Evolutionary conservation across 2,797 vertebrate genomes (phyloP).

Genomic region (Trichosurus vulpecula): DNA sequence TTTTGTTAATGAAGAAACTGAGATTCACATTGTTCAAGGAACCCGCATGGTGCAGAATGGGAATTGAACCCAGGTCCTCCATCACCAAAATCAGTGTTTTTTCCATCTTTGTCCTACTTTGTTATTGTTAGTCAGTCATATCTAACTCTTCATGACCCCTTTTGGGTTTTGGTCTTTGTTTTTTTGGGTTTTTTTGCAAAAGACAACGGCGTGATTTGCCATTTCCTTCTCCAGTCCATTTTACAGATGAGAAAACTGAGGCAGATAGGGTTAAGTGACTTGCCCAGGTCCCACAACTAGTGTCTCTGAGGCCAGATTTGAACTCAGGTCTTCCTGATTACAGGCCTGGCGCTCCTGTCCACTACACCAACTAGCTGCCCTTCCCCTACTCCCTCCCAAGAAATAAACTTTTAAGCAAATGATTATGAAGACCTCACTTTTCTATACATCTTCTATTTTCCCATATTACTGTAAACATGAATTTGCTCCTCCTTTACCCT

Average conservation of each 20-base stretch:
- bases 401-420: slow-evolving; percentile 31
- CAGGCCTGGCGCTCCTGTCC: background rate
- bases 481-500: slow-evolving; percentile 8
- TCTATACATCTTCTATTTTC: background rate
- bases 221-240: background rate
- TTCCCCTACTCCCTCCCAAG: background rate
- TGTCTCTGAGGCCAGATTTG: background rate
- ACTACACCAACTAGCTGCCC: background rate
- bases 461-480: slow-evolving; percentile 10
- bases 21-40: background rate
- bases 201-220: background rate
- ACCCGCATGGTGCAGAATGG: background rate
- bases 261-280: background rate
- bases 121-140: background rate
- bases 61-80: background rate
- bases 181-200: background rate
- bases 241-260: background rate
- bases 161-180: background rate
- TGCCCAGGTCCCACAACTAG: background rate
- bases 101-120: background rate
- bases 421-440: slow-evolving; percentile 12
- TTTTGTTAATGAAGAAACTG: background rate
- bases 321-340: background rate
- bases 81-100: background rate
- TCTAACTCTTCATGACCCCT: background rate